A percentile compares a stretch with the other conserved stretches of the same genome.
These are phyloP conservation scores for Atherinomorus stipes DNA, from an alignment of 2,113 vertebrate species.

Conservation along the genomic window DNA sequence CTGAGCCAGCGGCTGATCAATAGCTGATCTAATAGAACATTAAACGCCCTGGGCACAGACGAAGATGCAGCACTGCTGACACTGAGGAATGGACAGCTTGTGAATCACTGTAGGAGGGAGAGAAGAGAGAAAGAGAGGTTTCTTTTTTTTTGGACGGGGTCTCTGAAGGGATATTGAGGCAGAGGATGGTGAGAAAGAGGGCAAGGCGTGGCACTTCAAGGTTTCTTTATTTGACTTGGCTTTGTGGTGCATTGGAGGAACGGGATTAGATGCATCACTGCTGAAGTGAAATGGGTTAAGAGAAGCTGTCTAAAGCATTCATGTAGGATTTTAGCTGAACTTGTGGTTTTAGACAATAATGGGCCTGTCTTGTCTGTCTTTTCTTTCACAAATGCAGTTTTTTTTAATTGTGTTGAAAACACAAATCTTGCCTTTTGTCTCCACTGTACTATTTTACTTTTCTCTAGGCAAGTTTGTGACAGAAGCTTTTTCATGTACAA, in stretches of 20 bases:
- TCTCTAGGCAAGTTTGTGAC: too few species aligned
- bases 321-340: slow-evolving; percentile 14
- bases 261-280: slow-evolving; percentile 12
- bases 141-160: slow-evolving; percentile 35
- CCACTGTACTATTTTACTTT: too few species aligned
- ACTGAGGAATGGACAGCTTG: slow-evolving; percentile 54
- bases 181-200: slow-evolving; percentile 31
- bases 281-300: slow-evolving; percentile 11
- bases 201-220: slow-evolving; percentile 60
- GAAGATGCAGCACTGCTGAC: slow-evolving; percentile 66
- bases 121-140: slow-evolving; percentile 27
- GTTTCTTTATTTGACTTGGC: slow-evolving; percentile 39
- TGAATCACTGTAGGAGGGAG: slow-evolving; percentile 37
- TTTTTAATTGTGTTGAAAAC: not conserved
- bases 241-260: slow-evolving; percentile 52
- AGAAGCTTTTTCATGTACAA: too few species aligned
- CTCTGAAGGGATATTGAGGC: slow-evolving; percentile 22
- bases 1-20: slow-evolving; percentile 73
- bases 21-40: slow-evolving; percentile 77
- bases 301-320: not conserved
- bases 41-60: slow-evolving; percentile 59
- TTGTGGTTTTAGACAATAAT: not conserved
- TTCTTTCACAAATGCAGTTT: not conserved
- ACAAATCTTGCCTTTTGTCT: too few species aligned
- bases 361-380: not conserved